Evolutionary conservation across 64 coral and sea anemone genomes (phyloP).

Genomic region (Porites lutea): DNA sequence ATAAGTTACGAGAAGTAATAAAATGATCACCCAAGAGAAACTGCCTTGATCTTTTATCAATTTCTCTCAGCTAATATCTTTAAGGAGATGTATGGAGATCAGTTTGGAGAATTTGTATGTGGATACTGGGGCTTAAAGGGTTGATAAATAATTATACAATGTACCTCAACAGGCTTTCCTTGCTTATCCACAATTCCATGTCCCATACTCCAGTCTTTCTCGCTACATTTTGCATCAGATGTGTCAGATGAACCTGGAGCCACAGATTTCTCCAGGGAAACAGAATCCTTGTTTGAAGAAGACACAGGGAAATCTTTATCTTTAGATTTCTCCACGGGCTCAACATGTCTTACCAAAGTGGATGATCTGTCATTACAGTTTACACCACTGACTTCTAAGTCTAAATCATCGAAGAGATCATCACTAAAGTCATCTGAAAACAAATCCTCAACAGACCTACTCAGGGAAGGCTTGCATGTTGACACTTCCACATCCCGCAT

Average conservation of each 20-base stretch:
- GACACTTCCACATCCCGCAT: not conserved
- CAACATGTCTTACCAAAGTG: not conserved
- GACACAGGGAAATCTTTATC: not conserved
- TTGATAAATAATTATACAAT: no score
- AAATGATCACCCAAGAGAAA: no score
- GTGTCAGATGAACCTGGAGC: not conserved
- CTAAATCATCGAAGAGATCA: constrained; percentile 33
- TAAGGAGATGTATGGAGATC: no score
- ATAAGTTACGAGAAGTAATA: no score
- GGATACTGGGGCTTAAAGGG: not conserved
- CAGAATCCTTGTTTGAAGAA: not conserved
- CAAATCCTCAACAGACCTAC: not conserved
- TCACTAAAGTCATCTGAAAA: constrained; percentile 5
- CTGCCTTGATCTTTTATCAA: no score
- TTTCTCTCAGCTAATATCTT: no score
- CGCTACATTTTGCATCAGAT: not conserved
- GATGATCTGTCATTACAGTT: not conserved
- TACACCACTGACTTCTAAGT: not conserved
- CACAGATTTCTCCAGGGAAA: not conserved
- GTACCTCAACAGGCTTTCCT: constrained; percentile 78
- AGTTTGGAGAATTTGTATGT: no score
- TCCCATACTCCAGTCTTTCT: constrained; percentile 78
- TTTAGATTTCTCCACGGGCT: not conserved
- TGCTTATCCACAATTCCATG: constrained; percentile 74
- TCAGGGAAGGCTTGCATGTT: not conserved